Conservation (phyloP, 2,888 invertebrate species). For the Liposcelis brunnea region DNA sequence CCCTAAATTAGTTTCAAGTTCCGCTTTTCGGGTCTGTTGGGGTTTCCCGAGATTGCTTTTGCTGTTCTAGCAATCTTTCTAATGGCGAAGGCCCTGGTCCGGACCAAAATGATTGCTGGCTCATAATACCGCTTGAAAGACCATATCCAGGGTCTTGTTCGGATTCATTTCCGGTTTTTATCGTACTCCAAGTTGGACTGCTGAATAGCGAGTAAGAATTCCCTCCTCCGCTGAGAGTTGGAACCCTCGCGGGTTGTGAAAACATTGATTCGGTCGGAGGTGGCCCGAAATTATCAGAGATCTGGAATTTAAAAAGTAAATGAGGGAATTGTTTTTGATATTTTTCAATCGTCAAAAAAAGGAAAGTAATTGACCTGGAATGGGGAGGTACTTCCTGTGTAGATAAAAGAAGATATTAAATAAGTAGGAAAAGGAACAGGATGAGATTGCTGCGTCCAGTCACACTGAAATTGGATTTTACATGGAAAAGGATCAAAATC, state of each 20-base stretch:
- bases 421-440: background rate
- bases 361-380: background rate
- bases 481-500: no score
- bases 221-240: conserved; percentile 18
- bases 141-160: conserved; percentile 19
- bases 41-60: conserved; percentile 42
- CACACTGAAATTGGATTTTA: no score
- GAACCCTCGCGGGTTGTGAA: no score
- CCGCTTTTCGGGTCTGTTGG: conserved; percentile 20
- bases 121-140: conserved; percentile 1
- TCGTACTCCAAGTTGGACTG: conserved; percentile 22
- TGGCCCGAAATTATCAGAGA: no score
- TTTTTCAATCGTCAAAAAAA: no score
- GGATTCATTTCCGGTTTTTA: conserved; percentile 18
- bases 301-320: no score
- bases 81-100: conserved; percentile 62
- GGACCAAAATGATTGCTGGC: conserved; percentile 53
- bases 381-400: no score
- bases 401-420: no score
- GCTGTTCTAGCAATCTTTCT: conserved; percentile 62
- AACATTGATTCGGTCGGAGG: no score
- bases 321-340: no score
- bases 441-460: background rate
- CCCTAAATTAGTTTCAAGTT: no score
- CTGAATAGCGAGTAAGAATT: conserved; percentile 41